Percentiles rank a stretch among this genome's conserved stretches.
phyloP scores from a whole-genome alignment of 2,888 invertebrate species.

The Fabriciana adippe region DNA sequence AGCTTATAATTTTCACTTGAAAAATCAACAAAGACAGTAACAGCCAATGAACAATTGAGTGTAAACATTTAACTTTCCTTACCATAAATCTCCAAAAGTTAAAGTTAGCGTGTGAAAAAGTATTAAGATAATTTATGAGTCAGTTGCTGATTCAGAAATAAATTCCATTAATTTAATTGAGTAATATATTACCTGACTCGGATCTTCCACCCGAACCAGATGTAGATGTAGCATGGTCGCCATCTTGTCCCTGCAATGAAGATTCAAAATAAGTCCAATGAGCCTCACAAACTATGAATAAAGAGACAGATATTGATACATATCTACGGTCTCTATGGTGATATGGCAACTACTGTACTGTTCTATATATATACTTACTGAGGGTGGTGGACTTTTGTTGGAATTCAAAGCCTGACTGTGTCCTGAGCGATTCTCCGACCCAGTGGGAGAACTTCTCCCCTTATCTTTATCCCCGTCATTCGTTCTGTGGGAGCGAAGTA shows the following conservation, averaged over 20 bases:
- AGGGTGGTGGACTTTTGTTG: slow-evolving; percentile 76
- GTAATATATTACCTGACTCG: slow-evolving; percentile 50
- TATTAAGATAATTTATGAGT: slow-evolving; percentile 10
- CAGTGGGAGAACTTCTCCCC: slow-evolving; percentile 69
- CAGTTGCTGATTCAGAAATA: not conserved
- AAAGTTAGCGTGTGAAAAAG: slow-evolving; percentile 17
- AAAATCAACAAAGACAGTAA: not conserved
- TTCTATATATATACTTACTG: slow-evolving; percentile 58
- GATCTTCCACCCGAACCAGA: slow-evolving; percentile 47
- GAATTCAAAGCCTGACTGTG: slow-evolving; percentile 61
- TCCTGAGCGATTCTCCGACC: slow-evolving; percentile 54
- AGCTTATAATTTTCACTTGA: not conserved
- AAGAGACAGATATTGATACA: slow-evolving; percentile 26
- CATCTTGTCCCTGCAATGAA: slow-evolving; percentile 60
- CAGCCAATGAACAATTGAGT: not conserved
- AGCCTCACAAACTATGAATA: slow-evolving; percentile 20
- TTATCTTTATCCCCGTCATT: slow-evolving; percentile 81
- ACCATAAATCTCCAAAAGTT: slow-evolving; percentile 17
- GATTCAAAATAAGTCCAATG: slow-evolving; percentile 18
- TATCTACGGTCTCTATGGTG: slow-evolving; percentile 35
- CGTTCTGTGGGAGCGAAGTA: slow-evolving; percentile 82
- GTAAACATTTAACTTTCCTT: slow-evolving; percentile 23
- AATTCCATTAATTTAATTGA: not conserved
- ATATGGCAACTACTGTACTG: slow-evolving; percentile 32
- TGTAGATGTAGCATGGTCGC: slow-evolving; percentile 56